phyloP scores from a whole-genome alignment of 1,140 invertebrate genomes.

The Anastrepha ludens region DNA sequence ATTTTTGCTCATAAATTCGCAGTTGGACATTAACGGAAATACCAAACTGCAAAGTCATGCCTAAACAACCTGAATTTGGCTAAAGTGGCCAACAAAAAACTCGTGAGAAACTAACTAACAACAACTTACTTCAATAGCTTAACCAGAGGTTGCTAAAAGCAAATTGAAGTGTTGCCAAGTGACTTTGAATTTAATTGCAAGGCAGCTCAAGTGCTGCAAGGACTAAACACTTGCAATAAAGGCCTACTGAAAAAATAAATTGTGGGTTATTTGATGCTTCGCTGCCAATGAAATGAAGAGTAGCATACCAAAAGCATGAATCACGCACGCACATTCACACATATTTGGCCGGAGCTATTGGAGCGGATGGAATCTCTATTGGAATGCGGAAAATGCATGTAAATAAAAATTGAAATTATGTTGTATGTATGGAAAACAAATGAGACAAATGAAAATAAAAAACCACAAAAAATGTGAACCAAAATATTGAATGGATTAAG shows the following conservation, averaged over 20 bases:
- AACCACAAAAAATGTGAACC: neutral
- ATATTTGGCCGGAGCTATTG: neutral
- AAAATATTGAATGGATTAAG: neutral
- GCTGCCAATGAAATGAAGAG: neutral
- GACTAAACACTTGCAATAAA: neutral
- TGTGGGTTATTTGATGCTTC: neutral
- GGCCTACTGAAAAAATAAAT: neutral
- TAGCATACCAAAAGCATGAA: conserved; percentile 4
- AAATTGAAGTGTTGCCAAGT: neutral
- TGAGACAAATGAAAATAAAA: neutral
- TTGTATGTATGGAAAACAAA: neutral
- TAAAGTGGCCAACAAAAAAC: neutral
- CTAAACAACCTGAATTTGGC: neutral
- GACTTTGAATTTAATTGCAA: conserved; percentile 22
- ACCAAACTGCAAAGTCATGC: conserved; percentile 6
- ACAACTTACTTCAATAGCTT: neutral
- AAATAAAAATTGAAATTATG: neutral
- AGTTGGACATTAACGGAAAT: neutral
- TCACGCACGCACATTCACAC: neutral
- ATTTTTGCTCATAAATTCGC: neutral
- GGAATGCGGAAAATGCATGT: conserved; percentile 14
- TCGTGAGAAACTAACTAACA: conserved; percentile 34
- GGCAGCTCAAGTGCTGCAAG: neutral
- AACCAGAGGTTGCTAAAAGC: neutral
- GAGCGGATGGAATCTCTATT: neutral